phyloP scores from a whole-genome alignment of 30 jellyfish, hydroid and myxozoan species.

The Aurelia sp. region DNA sequence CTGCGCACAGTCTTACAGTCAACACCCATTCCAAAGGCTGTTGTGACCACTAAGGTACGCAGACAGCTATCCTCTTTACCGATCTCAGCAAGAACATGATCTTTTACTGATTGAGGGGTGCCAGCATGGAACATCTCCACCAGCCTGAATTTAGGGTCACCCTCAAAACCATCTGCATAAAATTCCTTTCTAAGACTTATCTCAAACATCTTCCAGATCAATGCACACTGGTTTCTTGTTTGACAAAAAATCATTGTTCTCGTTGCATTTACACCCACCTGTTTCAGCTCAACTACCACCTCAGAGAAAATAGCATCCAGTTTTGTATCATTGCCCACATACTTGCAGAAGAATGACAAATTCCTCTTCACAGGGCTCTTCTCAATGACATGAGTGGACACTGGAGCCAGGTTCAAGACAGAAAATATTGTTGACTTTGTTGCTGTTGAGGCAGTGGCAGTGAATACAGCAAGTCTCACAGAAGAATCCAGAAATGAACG shows the following conservation, averaged over 20 bases:
- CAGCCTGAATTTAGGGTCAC: constrained; percentile 11
- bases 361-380: constrained; percentile 48
- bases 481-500: constrained; percentile 12
- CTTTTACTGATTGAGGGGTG: constrained; percentile 35
- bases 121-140: constrained; percentile 76
- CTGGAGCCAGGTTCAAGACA: neutral
- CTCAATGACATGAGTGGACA: constrained; percentile 26
- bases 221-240: constrained; percentile 44
- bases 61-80: neutral
- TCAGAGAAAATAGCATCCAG: constrained; percentile 17
- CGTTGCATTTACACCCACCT: neutral
- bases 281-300: neutral
- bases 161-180: neutral
- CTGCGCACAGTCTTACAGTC: constrained; percentile 43
- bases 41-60: constrained; percentile 24
- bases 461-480: constrained; percentile 30
- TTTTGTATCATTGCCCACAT: constrained; percentile 33
- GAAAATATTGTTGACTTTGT: constrained; percentile 25
- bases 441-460: constrained; percentile 42
- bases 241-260: constrained; percentile 51
- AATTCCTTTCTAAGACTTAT: constrained; percentile 7
- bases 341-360: constrained; percentile 21
- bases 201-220: constrained; percentile 37
- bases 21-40: constrained; percentile 77
- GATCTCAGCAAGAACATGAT: constrained; percentile 32